phyloP scores from a whole-genome alignment of 1,140 invertebrate genomes.

The Cydia strobilella region DNA sequence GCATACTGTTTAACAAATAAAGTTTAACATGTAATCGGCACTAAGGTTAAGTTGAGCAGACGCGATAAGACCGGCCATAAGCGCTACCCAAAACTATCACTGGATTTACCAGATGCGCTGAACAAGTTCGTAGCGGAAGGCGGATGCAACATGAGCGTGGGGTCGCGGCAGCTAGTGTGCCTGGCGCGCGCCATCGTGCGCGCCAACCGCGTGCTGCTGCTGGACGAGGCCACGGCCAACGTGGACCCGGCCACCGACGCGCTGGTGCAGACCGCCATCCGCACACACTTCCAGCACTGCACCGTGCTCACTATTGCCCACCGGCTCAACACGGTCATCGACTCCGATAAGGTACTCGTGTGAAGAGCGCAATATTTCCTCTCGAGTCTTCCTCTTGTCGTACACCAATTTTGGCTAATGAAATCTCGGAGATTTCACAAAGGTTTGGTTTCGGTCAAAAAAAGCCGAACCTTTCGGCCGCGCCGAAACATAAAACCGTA shows the following conservation, averaged over 20 bases:
- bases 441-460: too few relatives aligned
- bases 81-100: not conserved
- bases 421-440: too few relatives aligned
- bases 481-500: too few relatives aligned
- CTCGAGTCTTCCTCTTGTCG: not conserved
- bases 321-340: constrained; percentile 90
- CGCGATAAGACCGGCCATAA: not conserved
- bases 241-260: constrained; percentile 85
- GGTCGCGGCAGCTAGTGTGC: constrained; percentile 89
- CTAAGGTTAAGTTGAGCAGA: not conserved
- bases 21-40: not conserved
- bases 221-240: constrained; percentile 89
- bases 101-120: constrained; percentile 60
- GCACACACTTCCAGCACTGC: constrained; percentile 85
- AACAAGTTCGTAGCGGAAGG: constrained; percentile 83
- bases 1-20: not conserved
- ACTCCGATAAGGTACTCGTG: constrained; percentile 84
- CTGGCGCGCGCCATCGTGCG: constrained; percentile 86
- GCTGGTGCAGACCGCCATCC: constrained; percentile 85
- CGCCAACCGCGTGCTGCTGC: constrained; percentile 84
- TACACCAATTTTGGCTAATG: too few relatives aligned
- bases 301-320: constrained; percentile 93
- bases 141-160: constrained; percentile 85
- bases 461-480: too few relatives aligned
- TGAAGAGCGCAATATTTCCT: not conserved